These are phyloP conservation scores for Poeciliopsis gracilis DNA, from an alignment of 2,797 vertebrate genomes.

Conservation along the genomic window DNA sequence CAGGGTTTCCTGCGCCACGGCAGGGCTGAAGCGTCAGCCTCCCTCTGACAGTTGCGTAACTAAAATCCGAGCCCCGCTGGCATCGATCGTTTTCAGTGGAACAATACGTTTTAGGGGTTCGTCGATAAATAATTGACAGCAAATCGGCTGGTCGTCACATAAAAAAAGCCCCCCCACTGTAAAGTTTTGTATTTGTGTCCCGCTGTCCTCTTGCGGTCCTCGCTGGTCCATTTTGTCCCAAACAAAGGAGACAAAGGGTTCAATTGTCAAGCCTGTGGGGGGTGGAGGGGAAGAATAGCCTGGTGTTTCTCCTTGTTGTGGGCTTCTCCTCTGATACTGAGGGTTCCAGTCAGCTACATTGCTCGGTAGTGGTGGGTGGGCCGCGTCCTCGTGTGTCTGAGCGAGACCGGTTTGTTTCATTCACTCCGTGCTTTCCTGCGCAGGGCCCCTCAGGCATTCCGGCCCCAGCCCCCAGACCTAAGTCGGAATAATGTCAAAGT, in stretches of 20 bases:
- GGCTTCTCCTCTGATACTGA: slow-evolving; percentile 57
- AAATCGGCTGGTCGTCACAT: slow-evolving; percentile 12
- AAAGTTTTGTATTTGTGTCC: slow-evolving; percentile 21
- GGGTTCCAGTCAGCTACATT: slow-evolving; percentile 56
- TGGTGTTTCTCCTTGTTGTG: slow-evolving; percentile 62
- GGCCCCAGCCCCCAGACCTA: slow-evolving; percentile 67
- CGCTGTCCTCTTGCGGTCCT: slow-evolving; percentile 24
- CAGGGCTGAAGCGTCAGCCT: slow-evolving; percentile 36
- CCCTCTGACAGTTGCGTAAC: slow-evolving; percentile 46
- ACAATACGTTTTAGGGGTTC: slow-evolving; percentile 2
- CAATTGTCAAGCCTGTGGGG: slow-evolving; percentile 49
- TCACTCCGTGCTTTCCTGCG: slow-evolving; percentile 62
- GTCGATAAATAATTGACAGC: slow-evolving; percentile 45
- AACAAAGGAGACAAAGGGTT: slow-evolving; percentile 72
- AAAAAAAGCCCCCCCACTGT: slow-evolving; percentile 39
- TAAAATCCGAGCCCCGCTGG: slow-evolving; percentile 30
- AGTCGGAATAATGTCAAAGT: slow-evolving; percentile 51
- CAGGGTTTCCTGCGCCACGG: slow-evolving; percentile 37
- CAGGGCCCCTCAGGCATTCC: slow-evolving; percentile 67
- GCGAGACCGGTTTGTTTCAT: slow-evolving; percentile 72
- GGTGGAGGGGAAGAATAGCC: slow-evolving; percentile 58
- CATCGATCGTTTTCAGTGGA: slow-evolving; percentile 27
- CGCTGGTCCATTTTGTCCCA: slow-evolving; percentile 38
- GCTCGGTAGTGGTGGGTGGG: slow-evolving; percentile 68
- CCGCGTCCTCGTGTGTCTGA: slow-evolving; percentile 60